Conservation (phyloP, 2,888 invertebrate genomes). For the Hylaea fasciaria region DNA sequence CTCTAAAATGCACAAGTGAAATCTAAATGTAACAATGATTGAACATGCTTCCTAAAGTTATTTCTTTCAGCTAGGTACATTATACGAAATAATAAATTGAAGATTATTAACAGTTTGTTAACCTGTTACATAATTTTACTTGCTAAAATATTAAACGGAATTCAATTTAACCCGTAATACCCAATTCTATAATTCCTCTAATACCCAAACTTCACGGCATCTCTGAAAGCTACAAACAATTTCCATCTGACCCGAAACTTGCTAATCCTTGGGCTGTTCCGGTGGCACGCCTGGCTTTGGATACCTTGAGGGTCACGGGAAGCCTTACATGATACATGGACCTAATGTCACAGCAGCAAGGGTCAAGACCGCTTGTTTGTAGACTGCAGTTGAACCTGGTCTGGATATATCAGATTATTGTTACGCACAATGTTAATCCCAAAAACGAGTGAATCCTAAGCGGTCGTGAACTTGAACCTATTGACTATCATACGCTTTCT, state of each 20-base stretch:
- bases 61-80: too few species aligned
- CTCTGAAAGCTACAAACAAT: constrained; percentile 30
- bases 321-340: background rate
- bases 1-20: too few species aligned
- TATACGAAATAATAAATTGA: too few species aligned
- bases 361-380: background rate
- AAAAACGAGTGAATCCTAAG: too few species aligned
- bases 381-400: background rate
- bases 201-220: constrained; percentile 30
- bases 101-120: too few species aligned
- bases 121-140: too few species aligned
- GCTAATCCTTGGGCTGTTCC: constrained; percentile 33
- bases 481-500: background rate
- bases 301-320: background rate
- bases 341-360: background rate
- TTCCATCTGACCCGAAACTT: constrained; percentile 36
- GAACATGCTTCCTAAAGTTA: too few species aligned
- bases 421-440: background rate
- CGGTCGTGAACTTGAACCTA: background rate
- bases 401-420: background rate
- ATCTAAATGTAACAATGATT: too few species aligned
- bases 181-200: constrained; percentile 27
- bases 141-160: background rate
- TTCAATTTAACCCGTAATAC: constrained; percentile 28
- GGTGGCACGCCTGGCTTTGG: constrained; percentile 21